Evolutionary conservation across 2,888 invertebrate genomes (phyloP), one percentile per base, ranked within the genome.

Genomic region (Caenorhabditis sp.): DNA sequence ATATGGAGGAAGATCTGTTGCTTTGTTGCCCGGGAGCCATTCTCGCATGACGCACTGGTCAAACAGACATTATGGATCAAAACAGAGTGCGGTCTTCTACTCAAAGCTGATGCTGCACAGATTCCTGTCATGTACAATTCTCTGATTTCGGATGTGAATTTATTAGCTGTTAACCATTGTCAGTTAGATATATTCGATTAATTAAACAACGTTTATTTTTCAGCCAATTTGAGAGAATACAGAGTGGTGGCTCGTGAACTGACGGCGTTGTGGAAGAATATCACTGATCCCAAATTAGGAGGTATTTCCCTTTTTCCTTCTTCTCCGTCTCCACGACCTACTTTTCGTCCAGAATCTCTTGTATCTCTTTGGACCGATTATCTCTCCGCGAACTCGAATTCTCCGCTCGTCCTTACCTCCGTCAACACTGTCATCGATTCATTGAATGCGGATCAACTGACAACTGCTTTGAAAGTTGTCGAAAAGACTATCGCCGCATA

Each of bases 1-100:
- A 85, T 87, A 45, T 86, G 86, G 86, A 63, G 87, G 6, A 81
- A 86, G 45, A 75, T 81, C 27, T 87, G 85, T 45, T 79, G 62
- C 48, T 85, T 87, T 59, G 79, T 83, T 1, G 73, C 75, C 4
- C 50, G 77, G 2, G 61, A 75, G 11, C 76, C 45, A 8, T 80
- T 30, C 43, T 53, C 68, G 1, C 17, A 65, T 20, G 32, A 17
- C 13, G 11, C 78, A 3, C 48, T 78, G 0, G 30, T 45, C 5
- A 87, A 87, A 39, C 86, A 85, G 61, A 59, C 74, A 5, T 27
- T 80, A 7, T 87, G 81, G 80, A 41, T 85, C 3, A 62, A 75
- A 48, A 80, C 86, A 1, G 81, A 86, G 53, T 77, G 86, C 24
- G 45, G 43, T 8, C 70, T 86, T 6, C 53, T 85, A 7, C 53